Evolutionary conservation across 2,888 invertebrate species (phyloP).

Genomic region (Marronus borbonicus): DNA sequence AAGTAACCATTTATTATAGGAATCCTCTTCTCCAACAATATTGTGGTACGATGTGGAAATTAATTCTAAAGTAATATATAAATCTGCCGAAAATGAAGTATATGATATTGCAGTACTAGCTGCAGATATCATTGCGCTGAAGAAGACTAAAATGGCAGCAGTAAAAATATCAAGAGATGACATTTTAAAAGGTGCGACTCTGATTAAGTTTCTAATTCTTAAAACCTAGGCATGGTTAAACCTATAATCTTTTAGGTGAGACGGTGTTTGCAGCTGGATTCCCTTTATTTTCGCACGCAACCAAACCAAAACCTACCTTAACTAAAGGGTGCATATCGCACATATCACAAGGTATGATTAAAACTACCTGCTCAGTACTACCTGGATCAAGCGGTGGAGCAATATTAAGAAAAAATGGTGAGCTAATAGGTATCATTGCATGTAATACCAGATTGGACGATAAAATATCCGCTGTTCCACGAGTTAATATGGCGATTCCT

Average conservation of each 20-base stretch:
- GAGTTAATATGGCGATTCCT: slow-evolving; percentile 53
- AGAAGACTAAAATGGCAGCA: slow-evolving; percentile 65
- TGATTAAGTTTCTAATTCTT: not conserved
- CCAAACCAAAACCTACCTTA: slow-evolving; percentile 50
- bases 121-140: slow-evolving; percentile 68
- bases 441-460: slow-evolving; percentile 49
- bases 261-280: slow-evolving; percentile 48
- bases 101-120: slow-evolving; percentile 72
- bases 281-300: slow-evolving; percentile 45
- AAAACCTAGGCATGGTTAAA: not conserved
- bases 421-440: slow-evolving; percentile 52
- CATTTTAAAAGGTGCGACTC: slow-evolving; percentile 48
- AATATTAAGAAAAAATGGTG: slow-evolving; percentile 47
- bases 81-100: slow-evolving; percentile 70
- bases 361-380: slow-evolving; percentile 52
- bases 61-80: slow-evolving; percentile 71
- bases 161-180: slow-evolving; percentile 35
- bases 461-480: slow-evolving; percentile 44
- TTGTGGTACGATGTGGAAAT: slow-evolving; percentile 49
- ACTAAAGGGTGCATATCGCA: slow-evolving; percentile 52
- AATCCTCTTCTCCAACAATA: slow-evolving; percentile 39
- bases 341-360: slow-evolving; percentile 44
- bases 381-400: slow-evolving; percentile 55
- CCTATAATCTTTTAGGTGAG: slow-evolving; percentile 26
- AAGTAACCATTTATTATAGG: slow-evolving; percentile 46